These are phyloP conservation scores for Ericerus pela DNA, from an alignment of 1,140 invertebrate genomes.

Conservation along the genomic window DNA sequence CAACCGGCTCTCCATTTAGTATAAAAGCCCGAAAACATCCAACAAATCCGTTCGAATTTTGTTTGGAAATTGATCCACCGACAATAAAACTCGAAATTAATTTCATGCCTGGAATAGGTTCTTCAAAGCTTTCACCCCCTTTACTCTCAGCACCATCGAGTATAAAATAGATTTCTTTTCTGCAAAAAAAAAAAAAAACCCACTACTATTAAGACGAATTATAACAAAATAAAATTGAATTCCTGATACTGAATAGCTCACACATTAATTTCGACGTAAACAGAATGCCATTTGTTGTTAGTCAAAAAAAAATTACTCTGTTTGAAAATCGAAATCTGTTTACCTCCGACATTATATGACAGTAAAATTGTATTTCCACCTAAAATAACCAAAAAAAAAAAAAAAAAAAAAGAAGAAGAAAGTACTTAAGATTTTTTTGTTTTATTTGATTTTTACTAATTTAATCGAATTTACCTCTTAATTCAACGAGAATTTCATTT, in stretches of 20 bases:
- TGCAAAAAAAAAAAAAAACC: slow-evolving; percentile 40
- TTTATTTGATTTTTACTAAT: too few species aligned
- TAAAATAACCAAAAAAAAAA: slow-evolving; percentile 36
- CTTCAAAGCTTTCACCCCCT: slow-evolving; percentile 63
- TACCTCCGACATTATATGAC: slow-evolving; percentile 79
- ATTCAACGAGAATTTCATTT: slow-evolving; percentile 49
- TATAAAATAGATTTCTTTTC: slow-evolving; percentile 70
- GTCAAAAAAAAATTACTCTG: slow-evolving; percentile 67
- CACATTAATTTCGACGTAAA: slow-evolving; percentile 82
- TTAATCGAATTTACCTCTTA: background rate
- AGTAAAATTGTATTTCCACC: slow-evolving; percentile 79
- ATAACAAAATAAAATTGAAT: too few species aligned
- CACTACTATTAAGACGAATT: too few species aligned
- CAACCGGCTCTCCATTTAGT: slow-evolving; percentile 73
- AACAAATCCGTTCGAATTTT: slow-evolving; percentile 85
- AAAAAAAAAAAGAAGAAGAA: too few species aligned
- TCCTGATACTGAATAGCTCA: too few species aligned
- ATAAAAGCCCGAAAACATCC: slow-evolving; percentile 82
- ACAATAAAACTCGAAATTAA: too few species aligned
- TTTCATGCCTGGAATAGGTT: slow-evolving; percentile 67
- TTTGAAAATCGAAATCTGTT: slow-evolving; percentile 65
- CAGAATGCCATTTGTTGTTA: slow-evolving; percentile 87
- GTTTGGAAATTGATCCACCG: too few species aligned
- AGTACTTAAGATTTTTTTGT: too few species aligned
- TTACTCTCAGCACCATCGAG: slow-evolving; percentile 71